phyloP scores from a whole-genome alignment of 1,140 invertebrate species.

The Planococcus citri region DNA sequence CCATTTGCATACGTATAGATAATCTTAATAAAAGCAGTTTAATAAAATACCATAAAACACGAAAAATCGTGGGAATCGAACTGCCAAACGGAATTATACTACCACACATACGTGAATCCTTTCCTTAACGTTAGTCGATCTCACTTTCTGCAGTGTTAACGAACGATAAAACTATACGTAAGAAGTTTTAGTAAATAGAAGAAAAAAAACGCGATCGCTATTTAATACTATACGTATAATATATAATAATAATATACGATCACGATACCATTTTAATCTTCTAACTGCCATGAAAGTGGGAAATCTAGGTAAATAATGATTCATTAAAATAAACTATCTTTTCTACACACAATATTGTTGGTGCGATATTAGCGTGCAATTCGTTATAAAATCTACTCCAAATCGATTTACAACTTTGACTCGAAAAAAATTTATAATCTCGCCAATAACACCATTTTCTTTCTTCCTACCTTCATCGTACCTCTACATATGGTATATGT shows the following conservation, averaged over 20 bases:
- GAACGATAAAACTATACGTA: not conserved
- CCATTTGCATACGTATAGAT: too few relatives aligned
- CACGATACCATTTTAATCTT: not conserved
- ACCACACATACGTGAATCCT: not conserved
- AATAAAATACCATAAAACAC: constrained; percentile 4
- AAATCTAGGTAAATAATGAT: not conserved
- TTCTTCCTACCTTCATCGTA: too few relatives aligned
- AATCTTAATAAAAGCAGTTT: not conserved
- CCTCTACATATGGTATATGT: too few relatives aligned
- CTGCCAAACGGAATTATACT: not conserved
- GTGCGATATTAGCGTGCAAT: not conserved
- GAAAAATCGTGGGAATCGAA: constrained; percentile 2
- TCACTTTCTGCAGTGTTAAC: constrained; percentile 2
- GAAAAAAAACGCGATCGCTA: not conserved
- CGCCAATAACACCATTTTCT: too few relatives aligned
- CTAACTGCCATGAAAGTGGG: not conserved
- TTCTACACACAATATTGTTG: not conserved
- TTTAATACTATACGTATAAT: not conserved
- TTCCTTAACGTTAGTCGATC: not conserved
- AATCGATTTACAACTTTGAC: too few relatives aligned
- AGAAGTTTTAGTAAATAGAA: not conserved
- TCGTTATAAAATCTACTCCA: too few relatives aligned
- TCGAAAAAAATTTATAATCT: too few relatives aligned
- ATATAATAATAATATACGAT: not conserved
- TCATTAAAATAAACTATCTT: not conserved